phyloP scores from a whole-genome alignment of 37 sponge, comb jelly and placozoan species.

The Beroe ovata region DNA sequence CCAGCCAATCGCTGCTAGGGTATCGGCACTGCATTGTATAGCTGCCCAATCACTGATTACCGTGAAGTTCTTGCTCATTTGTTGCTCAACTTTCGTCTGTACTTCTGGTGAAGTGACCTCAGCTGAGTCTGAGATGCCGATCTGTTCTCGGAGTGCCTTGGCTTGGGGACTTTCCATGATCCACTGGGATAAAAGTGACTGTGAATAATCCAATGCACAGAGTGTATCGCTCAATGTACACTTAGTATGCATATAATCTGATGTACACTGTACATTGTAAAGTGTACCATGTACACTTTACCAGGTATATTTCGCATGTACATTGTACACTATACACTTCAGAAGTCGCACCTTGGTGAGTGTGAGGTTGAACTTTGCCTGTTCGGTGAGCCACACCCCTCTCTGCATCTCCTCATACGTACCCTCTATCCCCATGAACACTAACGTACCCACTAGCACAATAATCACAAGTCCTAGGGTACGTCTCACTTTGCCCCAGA shows the following conservation, averaged over 20 bases:
- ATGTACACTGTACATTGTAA: too few species aligned
- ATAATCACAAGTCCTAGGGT: not conserved
- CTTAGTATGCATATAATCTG: too few species aligned
- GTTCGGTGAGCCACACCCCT: not conserved
- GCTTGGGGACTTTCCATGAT: not conserved
- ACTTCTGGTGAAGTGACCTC: not conserved
- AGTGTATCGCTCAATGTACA: too few species aligned
- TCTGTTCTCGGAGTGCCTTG: not conserved
- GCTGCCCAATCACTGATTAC: not conserved
- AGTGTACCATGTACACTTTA: too few species aligned
- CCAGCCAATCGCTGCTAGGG: not conserved
- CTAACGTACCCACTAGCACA: not conserved
- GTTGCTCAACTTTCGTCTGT: not conserved
- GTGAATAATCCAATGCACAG: not conserved
- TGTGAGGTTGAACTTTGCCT: not conserved
- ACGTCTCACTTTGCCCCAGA: not conserved
- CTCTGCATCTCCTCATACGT: not conserved
- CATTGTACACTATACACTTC: too few species aligned
- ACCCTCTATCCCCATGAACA: conserved; percentile 45
- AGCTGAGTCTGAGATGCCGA: not conserved
- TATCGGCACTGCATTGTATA: not conserved
- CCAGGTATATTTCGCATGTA: too few species aligned
- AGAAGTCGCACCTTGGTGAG: not conserved
- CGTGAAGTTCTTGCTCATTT: not conserved
- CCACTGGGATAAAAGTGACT: not conserved